phyloP scores from a whole-genome alignment of 2,797 vertebrate genomes.

The Cyclopterus lumpus region DNA sequence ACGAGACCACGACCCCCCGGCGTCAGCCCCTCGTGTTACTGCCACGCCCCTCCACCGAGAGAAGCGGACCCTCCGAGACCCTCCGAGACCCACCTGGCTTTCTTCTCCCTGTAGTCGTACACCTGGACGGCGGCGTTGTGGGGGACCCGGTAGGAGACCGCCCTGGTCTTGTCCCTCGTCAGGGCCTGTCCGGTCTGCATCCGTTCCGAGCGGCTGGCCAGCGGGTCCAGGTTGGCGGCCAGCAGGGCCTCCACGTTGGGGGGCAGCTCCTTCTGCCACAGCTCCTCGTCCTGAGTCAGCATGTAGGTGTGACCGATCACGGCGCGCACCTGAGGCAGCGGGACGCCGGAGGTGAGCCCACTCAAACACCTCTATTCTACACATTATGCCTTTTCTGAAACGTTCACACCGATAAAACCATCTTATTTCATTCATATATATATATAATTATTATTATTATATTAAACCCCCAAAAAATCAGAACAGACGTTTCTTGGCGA shows the following conservation, averaged over 20 bases:
- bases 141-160: conserved; percentile 89
- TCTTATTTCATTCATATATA: too few relatives aligned
- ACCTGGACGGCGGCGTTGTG: conserved; percentile 93
- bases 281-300: conserved; percentile 91
- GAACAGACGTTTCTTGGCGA: too few relatives aligned
- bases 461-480: too few relatives aligned
- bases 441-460: too few relatives aligned
- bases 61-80: accelerated
- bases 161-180: conserved; percentile 72
- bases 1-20: neutral
- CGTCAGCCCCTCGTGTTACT: neutral
- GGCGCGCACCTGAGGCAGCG: conserved; percentile 83
- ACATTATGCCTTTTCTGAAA: too few relatives aligned
- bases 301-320: conserved; percentile 92
- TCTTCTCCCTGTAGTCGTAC: conserved; percentile 93
- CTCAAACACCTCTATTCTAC: too few relatives aligned
- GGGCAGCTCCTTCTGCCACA: conserved; percentile 91
- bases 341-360: neutral
- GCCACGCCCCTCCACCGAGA: accelerated
- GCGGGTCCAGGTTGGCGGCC: conserved; percentile 77
- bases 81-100: conserved; percentile 81
- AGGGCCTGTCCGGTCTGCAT: accelerated
- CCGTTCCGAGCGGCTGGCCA: conserved; percentile 83
- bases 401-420: too few relatives aligned
- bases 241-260: conserved; percentile 86